These are phyloP conservation scores for Bufotes viridis DNA, from an alignment of 2,797 vertebrate genomes.

Conservation along the genomic window DNA sequence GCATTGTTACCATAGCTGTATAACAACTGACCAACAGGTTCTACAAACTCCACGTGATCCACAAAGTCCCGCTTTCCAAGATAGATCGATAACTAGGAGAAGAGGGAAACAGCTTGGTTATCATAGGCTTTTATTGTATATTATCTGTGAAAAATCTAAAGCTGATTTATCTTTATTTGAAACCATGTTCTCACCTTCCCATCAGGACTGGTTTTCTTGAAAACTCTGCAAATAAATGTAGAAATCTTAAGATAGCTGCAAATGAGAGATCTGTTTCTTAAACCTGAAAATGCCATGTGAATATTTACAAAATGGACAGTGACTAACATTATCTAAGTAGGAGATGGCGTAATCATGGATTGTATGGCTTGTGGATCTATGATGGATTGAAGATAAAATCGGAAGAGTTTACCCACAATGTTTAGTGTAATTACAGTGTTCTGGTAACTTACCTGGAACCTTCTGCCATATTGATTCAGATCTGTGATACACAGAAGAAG, in stretches of 20 bases:
- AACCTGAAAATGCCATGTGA: neutral
- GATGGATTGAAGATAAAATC: neutral
- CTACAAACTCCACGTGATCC: constrained; percentile 84
- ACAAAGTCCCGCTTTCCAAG: constrained; percentile 89
- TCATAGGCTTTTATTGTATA: neutral
- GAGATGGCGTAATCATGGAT: neutral
- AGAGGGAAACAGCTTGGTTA: constrained; percentile 41
- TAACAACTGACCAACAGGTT: constrained; percentile 80
- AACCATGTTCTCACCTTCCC: constrained; percentile 78
- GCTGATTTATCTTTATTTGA: neutral
- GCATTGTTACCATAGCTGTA: rapidly evolving
- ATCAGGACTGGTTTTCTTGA: constrained; percentile 88
- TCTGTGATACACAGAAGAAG: constrained; percentile 5
- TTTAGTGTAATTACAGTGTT: neutral
- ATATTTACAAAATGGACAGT: neutral
- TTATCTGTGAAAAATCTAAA: neutral
- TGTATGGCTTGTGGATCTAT: neutral
- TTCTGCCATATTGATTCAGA: constrained; percentile 59
- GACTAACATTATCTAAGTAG: neutral
- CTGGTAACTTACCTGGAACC: constrained; percentile 59
- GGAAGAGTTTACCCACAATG: neutral
- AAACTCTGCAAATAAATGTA: constrained; percentile 78
- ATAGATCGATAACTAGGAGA: constrained; percentile 83
- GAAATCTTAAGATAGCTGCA: neutral
- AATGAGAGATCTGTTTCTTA: neutral